These are phyloP conservation scores for Campoplex capitator DNA, from an alignment of 2,888 invertebrate species.

Conservation along the genomic window DNA sequence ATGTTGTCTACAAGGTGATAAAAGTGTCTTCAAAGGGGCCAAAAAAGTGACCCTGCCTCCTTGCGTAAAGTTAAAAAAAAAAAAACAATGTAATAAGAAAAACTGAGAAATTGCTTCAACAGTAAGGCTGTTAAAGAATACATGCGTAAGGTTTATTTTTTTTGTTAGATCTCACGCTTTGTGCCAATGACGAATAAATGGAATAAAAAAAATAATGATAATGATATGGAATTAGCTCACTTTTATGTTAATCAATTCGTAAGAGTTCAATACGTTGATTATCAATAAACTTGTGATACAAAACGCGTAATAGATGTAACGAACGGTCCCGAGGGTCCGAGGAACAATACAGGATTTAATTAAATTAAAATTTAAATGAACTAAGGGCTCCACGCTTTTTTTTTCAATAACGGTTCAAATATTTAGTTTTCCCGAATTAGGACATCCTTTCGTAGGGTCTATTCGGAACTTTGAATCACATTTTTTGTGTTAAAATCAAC, in stretches of 20 bases:
- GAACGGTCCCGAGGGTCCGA: slow-evolving; percentile 45
- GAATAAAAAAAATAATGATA: slow-evolving; percentile 9
- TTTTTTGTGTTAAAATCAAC: background rate
- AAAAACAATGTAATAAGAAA: slow-evolving; percentile 34
- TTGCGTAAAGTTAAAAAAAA: slow-evolving; percentile 20
- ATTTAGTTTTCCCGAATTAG: background rate
- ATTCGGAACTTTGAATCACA: too few species aligned
- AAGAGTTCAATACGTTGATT: slow-evolving; percentile 48
- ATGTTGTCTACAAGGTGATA: slow-evolving; percentile 14
- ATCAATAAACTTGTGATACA: slow-evolving; percentile 72
- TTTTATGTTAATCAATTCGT: slow-evolving; percentile 54
- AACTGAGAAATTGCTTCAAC: slow-evolving; percentile 42
- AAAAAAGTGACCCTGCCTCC: slow-evolving; percentile 6
- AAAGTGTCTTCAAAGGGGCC: slow-evolving; percentile 24
- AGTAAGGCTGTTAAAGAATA: slow-evolving; percentile 66
- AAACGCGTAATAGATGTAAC: slow-evolving; percentile 71
- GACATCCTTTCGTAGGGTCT: too few species aligned
- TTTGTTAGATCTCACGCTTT: slow-evolving; percentile 74
- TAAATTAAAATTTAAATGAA: slow-evolving; percentile 3
- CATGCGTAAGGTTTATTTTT: slow-evolving; percentile 74
- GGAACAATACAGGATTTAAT: slow-evolving; percentile 61
- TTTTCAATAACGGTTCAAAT: slow-evolving; percentile 11
- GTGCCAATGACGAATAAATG: slow-evolving; percentile 66
- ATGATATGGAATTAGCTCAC: background rate
- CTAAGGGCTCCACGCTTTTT: slow-evolving; percentile 23